phyloP scores from a whole-genome alignment of 2,888 invertebrate genomes.

The Terebella lapidaria region DNA sequence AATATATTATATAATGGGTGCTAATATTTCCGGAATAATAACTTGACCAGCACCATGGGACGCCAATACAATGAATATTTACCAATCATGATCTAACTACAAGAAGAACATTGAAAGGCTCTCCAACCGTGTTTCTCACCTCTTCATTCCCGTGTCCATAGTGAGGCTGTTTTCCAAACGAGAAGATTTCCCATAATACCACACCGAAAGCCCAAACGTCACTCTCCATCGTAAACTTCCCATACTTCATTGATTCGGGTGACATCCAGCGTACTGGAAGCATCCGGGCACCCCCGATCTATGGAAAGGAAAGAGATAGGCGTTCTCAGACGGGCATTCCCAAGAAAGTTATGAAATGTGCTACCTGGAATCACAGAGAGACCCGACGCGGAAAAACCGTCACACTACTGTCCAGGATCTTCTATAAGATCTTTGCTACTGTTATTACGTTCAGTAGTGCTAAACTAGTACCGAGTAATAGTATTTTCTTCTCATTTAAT shows the following conservation, averaged over 20 bases:
- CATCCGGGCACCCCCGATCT: slow-evolving; percentile 49
- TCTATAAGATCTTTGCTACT: too few species aligned
- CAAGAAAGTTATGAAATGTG: not conserved
- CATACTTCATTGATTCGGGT: slow-evolving; percentile 54
- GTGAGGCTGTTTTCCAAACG: slow-evolving; percentile 54
- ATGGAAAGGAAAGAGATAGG: slow-evolving; percentile 1
- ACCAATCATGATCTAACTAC: not conserved
- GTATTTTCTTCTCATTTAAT: too few species aligned
- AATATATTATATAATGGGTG: not conserved
- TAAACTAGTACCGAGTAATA: too few species aligned
- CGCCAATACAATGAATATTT: not conserved
- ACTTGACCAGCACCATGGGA: too few species aligned
- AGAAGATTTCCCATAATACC: slow-evolving; percentile 55
- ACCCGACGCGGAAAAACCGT: not conserved
- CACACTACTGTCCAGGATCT: too few species aligned
- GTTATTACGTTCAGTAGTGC: too few species aligned
- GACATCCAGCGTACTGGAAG: slow-evolving; percentile 56
- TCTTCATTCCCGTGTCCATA: slow-evolving; percentile 55
- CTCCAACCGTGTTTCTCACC: slow-evolving; percentile 33
- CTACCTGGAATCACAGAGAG: not conserved
- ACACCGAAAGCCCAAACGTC: slow-evolving; percentile 56
- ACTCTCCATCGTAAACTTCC: slow-evolving; percentile 53
- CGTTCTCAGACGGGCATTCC: too few species aligned
- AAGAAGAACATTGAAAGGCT: too few species aligned
- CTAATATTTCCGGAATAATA: too few species aligned